phyloP scores from a whole-genome alignment of 2,888 invertebrate species.

The Coronaproctus castanopsis region DNA sequence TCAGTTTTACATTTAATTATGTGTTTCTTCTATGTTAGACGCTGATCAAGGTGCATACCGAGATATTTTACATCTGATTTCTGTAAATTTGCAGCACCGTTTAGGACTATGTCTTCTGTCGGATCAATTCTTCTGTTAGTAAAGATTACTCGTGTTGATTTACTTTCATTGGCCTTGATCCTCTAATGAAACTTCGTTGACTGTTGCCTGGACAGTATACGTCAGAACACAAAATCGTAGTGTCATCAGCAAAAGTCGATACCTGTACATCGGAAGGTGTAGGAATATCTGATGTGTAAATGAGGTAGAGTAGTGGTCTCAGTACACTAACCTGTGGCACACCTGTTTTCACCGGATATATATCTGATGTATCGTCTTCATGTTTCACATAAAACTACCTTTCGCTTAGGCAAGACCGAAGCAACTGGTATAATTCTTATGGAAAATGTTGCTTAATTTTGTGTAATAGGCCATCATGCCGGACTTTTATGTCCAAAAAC shows the following conservation, averaged over 20 bases:
- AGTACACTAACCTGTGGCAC: background rate
- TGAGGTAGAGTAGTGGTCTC: background rate
- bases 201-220: background rate
- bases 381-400: background rate
- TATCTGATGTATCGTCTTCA: background rate
- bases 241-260: background rate
- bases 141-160: background rate
- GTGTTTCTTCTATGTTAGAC: background rate
- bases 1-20: background rate
- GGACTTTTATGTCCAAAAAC: background rate
- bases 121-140: background rate
- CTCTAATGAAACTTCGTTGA: background rate
- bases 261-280: background rate
- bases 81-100: background rate
- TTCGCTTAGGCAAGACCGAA: background rate
- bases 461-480: background rate
- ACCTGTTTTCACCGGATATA: background rate
- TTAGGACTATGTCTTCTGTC: background rate
- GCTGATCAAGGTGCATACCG: background rate
- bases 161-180: background rate
- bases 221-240: background rate
- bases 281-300: background rate
- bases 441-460: background rate
- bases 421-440: background rate
- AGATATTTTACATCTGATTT: background rate